phyloP scores from a whole-genome alignment of 2,888 invertebrate genomes.

The Cephus nigrinus region DNA sequence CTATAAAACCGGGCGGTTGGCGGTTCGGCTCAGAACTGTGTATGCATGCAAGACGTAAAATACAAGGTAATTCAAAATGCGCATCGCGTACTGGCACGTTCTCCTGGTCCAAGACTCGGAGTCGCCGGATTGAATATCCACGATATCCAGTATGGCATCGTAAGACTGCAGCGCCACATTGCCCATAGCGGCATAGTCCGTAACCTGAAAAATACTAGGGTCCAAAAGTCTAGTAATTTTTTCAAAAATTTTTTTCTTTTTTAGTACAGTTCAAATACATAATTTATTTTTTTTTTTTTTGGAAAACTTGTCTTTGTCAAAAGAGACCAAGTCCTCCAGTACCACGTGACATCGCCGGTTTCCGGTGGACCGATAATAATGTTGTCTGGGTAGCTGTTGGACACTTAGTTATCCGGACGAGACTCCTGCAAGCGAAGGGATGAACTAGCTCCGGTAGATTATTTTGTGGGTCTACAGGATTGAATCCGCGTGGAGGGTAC shows the following conservation, averaged over 20 bases:
- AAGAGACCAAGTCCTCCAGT: conserved; percentile 18
- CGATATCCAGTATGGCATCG: no score
- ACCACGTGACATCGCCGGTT: no score
- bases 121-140: no score
- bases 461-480: conserved; percentile 61
- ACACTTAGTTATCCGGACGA: conserved; percentile 40
- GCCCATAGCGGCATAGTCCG: no score
- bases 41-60: conserved; percentile 18
- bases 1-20: conserved; percentile 48
- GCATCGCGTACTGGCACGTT: conserved; percentile 35
- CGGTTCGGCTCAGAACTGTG: conserved; percentile 16
- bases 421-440: conserved; percentile 58
- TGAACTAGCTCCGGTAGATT: conserved; percentile 54
- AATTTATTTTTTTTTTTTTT: no score
- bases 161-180: no score
- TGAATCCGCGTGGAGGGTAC: conserved; percentile 62
- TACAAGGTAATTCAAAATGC: conserved; percentile 42
- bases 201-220: no score
- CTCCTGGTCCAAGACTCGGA: no score
- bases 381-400: conserved; percentile 25
- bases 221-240: no score
- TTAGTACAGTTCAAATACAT: no score
- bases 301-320: background rate
- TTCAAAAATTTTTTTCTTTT: no score
- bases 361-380: background rate